Conservation (phyloP, 2,888 invertebrate species). For the Andrena marginata region DNA sequence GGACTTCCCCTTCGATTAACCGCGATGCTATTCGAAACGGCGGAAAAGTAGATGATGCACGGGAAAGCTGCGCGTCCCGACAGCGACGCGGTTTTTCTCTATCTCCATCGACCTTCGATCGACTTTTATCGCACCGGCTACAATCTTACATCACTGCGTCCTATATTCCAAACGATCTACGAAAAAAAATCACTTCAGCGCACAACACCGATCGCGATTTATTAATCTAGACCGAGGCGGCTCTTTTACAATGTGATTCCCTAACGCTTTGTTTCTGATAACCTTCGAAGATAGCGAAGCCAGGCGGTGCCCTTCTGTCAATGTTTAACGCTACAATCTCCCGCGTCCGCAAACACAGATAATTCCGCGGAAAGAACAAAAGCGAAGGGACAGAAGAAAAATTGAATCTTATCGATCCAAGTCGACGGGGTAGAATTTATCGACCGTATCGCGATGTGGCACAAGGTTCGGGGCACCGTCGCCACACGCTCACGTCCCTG, state of each 20-base stretch:
- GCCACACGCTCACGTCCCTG: conserved; percentile 63
- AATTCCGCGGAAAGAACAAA: neutral
- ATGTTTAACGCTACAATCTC: conserved; percentile 13
- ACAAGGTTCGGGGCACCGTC: conserved; percentile 30
- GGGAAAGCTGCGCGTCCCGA: neutral
- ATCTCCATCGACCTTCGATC: conserved; percentile 21
- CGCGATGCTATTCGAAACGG: neutral
- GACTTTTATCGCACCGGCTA: conserved; percentile 11
- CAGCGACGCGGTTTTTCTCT: neutral
- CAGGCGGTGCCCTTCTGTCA: neutral
- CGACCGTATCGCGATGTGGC: conserved; percentile 34
- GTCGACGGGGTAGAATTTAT: conserved; percentile 28
- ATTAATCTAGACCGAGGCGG: neutral
- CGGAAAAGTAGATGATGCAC: neutral
- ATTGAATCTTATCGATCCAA: conserved; percentile 22
- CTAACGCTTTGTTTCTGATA: neutral
- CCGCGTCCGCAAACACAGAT: neutral
- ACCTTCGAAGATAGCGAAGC: conserved; percentile 22
- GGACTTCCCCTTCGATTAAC: conserved; percentile 6
- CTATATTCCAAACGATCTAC: neutral
- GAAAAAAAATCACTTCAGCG: neutral
- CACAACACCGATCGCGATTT: neutral
- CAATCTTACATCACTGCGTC: neutral
- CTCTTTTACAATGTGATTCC: neutral
- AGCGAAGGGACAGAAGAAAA: neutral